These are phyloP conservation scores for Cephonodes hylas DNA, from an alignment of 2,888 invertebrate species.

Conservation along the genomic window DNA sequence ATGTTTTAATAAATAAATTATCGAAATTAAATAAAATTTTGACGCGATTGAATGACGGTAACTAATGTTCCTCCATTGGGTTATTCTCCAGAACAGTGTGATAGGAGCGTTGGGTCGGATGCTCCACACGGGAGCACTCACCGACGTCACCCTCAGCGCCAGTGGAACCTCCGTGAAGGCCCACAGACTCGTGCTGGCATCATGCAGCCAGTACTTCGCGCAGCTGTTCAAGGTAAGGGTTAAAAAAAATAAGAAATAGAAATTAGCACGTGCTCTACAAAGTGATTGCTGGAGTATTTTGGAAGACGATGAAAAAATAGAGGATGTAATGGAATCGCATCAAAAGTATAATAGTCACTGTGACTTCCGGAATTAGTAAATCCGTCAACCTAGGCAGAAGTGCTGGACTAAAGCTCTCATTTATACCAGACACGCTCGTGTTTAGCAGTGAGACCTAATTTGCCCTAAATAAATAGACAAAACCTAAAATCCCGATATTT, in stretches of 20 bases:
- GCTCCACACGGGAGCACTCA: slow-evolving; percentile 89
- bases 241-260: background rate
- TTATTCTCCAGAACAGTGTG: slow-evolving; percentile 83
- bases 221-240: slow-evolving; percentile 88
- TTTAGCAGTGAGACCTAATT: too few relatives aligned
- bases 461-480: too few relatives aligned
- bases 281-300: too few relatives aligned
- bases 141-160: slow-evolving; percentile 93
- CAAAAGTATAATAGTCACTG: too few relatives aligned
- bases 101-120: slow-evolving; percentile 89
- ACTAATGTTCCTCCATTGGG: background rate
- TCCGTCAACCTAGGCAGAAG: too few relatives aligned
- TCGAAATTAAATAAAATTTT: background rate
- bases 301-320: too few relatives aligned
- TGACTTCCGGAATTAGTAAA: too few relatives aligned
- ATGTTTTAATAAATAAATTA: too few relatives aligned
- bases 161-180: slow-evolving; percentile 92
- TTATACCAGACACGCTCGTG: too few relatives aligned
- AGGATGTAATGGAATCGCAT: too few relatives aligned
- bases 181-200: slow-evolving; percentile 92
- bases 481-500: too few relatives aligned
- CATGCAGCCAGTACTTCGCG: slow-evolving; percentile 95
- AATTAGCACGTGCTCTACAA: background rate
- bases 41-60: background rate
- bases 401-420: too few relatives aligned